Conservation (phyloP, 2,888 invertebrate genomes). For the Cataglyphis cursor region DNA sequence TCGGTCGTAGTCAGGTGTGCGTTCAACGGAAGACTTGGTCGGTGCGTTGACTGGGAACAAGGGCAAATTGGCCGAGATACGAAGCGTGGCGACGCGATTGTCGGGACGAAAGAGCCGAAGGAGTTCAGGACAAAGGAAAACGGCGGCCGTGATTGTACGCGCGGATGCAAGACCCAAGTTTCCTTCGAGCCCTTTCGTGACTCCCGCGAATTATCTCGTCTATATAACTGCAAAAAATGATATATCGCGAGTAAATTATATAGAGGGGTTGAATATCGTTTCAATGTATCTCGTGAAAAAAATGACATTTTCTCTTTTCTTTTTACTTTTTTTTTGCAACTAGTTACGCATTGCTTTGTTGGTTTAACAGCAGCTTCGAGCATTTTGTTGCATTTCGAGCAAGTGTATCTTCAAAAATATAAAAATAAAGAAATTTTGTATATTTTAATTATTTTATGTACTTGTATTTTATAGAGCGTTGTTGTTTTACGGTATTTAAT, state of each 20-base stretch:
- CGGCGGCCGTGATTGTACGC: conserved; percentile 43
- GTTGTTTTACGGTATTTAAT: background rate
- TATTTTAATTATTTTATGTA: background rate
- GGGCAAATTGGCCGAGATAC: conserved; percentile 56
- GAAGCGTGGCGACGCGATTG: conserved; percentile 37
- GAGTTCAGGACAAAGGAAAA: conserved; percentile 42
- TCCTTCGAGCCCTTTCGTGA: conserved; percentile 62
- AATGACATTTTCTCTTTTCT: background rate
- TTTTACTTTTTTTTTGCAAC: background rate
- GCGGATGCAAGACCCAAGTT: conserved; percentile 46
- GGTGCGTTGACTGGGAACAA: conserved; percentile 59
- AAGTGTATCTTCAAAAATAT: background rate
- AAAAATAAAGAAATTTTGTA: background rate
- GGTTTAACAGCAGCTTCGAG: background rate
- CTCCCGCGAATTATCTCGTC: conserved; percentile 47
- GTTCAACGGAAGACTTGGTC: conserved; percentile 56
- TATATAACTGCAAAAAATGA: conserved; percentile 39
- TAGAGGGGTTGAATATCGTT: background rate
- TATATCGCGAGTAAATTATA: conserved; percentile 46
- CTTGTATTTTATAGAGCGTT: background rate
- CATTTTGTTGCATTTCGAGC: too few relatives aligned
- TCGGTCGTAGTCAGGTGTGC: conserved; percentile 72
- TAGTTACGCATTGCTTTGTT: background rate
- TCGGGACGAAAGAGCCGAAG: conserved; percentile 53
- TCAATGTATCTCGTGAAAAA: conserved; percentile 11